These are phyloP conservation scores for Ganaspis brasiliensis DNA, from an alignment of 2,888 invertebrate genomes.

Conservation along the genomic window DNA sequence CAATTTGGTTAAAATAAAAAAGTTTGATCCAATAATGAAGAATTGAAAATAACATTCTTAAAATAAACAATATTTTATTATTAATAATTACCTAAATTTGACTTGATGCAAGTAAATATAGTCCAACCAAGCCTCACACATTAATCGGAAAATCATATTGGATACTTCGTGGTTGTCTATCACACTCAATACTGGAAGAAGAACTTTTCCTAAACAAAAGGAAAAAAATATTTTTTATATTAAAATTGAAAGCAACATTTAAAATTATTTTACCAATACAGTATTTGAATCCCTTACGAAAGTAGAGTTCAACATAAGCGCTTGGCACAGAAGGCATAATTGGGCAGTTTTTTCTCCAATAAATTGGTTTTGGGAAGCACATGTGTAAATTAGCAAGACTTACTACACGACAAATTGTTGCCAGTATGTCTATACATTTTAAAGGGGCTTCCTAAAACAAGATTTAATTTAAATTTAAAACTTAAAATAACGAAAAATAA, in stretches of 20 bases:
- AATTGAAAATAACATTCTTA: too few species aligned
- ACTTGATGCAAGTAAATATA: conserved; percentile 91
- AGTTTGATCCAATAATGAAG: too few species aligned
- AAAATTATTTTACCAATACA: conserved; percentile 2
- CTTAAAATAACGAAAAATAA: too few species aligned
- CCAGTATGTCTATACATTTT: conserved; percentile 87
- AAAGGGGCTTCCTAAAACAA: conserved; percentile 85
- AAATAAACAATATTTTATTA: not conserved
- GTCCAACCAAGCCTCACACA: conserved; percentile 94
- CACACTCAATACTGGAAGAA: conserved; percentile 89
- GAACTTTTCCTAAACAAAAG: conserved; percentile 85
- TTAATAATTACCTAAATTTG: conserved; percentile 84
- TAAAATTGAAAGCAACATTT: not conserved
- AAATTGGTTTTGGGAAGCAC: conserved; percentile 87
- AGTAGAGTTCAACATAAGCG: conserved; percentile 87
- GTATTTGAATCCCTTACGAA: conserved; percentile 82
- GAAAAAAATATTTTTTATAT: not conserved
- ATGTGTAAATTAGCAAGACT: conserved; percentile 91
- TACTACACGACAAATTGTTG: conserved; percentile 88
- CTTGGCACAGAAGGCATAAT: conserved; percentile 82
- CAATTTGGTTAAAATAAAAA: too few species aligned
- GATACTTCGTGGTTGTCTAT: conserved; percentile 88
- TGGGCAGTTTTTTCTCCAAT: conserved; percentile 84
- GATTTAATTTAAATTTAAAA: conserved; percentile 16
- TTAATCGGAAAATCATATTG: conserved; percentile 89